phyloP scores from a whole-genome alignment of 1,140 invertebrate genomes.

The Drosophila cardini region DNA sequence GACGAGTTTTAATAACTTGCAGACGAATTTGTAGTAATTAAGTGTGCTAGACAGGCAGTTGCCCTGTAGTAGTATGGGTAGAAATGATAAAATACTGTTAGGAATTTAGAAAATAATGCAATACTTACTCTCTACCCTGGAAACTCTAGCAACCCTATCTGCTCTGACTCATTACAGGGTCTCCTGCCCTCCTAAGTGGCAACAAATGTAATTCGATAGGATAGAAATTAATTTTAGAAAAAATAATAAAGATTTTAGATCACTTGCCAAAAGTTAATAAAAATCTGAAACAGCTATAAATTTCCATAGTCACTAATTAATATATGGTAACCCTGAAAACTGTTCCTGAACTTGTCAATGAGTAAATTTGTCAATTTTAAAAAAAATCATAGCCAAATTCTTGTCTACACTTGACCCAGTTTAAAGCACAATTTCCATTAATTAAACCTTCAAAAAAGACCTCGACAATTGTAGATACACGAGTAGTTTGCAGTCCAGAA shows the following conservation, averaged over 20 bases:
- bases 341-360: constrained; percentile 51
- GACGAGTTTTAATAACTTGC: constrained; percentile 9
- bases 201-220: constrained; percentile 41
- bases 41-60: neutral
- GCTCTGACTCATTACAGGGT: constrained; percentile 4
- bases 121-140: too few relatives aligned
- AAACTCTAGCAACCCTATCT: too few relatives aligned
- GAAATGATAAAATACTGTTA: too few relatives aligned
- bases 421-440: constrained; percentile 63
- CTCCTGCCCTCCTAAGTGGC: constrained; percentile 19
- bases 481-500: constrained; percentile 75
- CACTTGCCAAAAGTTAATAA: too few relatives aligned
- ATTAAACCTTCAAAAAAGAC: constrained; percentile 71
- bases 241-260: neutral
- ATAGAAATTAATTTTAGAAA: too few relatives aligned
- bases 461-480: constrained; percentile 36
- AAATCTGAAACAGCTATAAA: too few relatives aligned
- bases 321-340: constrained; percentile 22
- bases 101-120: too few relatives aligned
- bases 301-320: neutral
- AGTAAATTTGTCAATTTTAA: constrained; percentile 30
- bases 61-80: neutral
- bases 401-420: constrained; percentile 68
- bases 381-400: constrained; percentile 34
- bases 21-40: neutral